Percentiles rank a stretch among this genome's conserved stretches.
phyloP scores from a whole-genome alignment of 1,140 invertebrate genomes.

The Neodiprion virginianus region DNA sequence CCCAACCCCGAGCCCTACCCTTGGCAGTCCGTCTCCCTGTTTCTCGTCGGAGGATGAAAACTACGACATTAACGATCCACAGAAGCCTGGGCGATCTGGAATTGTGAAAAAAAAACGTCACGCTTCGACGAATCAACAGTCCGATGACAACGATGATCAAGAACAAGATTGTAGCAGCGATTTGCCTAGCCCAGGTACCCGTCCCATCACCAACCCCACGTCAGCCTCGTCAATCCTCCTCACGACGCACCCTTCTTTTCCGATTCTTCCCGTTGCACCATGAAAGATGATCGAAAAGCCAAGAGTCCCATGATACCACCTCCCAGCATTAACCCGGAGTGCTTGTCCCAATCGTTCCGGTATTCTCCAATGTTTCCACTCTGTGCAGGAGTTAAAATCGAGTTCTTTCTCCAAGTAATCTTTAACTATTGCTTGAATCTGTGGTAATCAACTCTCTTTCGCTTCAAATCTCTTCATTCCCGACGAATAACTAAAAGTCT shows the following conservation, averaged over 20 bases:
- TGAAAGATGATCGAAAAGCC: not conserved
- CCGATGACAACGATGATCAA: slow-evolving; percentile 42
- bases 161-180: slow-evolving; percentile 54
- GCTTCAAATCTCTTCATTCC: not conserved
- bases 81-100: not conserved
- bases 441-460: not conserved
- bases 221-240: not conserved
- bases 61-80: slow-evolving; percentile 25
- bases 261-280: not conserved
- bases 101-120: slow-evolving; percentile 8
- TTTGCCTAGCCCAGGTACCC: slow-evolving; percentile 60
- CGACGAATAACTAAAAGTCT: not conserved
- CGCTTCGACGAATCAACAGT: slow-evolving; percentile 14
- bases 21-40: slow-evolving; percentile 49
- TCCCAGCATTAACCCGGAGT: not conserved
- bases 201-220: slow-evolving; percentile 47
- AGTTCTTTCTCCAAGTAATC: not conserved
- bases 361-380: slow-evolving; percentile 4
- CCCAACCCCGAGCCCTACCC: slow-evolving; percentile 48
- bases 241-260: not conserved
- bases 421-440: not conserved
- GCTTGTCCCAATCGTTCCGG: not conserved
- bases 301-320: not conserved
- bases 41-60: slow-evolving; percentile 44
- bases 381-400: not conserved